Evolutionary conservation across 2,113 vertebrate species (phyloP).

Genomic region (Stegastes partitus): DNA sequence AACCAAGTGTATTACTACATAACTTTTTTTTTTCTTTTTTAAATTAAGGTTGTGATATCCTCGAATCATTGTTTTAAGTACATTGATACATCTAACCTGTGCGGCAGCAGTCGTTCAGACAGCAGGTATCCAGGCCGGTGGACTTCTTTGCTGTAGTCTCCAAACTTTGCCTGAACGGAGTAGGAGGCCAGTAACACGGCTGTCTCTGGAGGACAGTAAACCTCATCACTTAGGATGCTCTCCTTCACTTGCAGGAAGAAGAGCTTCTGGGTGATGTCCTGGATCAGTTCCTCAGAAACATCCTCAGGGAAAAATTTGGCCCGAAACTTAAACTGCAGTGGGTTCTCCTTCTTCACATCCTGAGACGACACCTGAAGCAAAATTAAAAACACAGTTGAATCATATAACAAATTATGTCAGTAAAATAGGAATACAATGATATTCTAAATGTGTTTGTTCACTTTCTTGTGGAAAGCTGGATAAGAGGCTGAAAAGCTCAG

Average conservation of each 20-base stretch:
- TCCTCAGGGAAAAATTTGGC: constrained; percentile 97
- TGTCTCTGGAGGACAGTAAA: constrained; percentile 97
- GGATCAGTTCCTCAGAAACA: constrained; percentile 94
- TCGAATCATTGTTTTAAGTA: neutral
- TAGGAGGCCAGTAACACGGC: constrained; percentile 97
- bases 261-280: constrained; percentile 96
- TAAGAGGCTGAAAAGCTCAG: neutral
- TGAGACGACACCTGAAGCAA: constrained; percentile 90
- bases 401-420: neutral
- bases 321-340: constrained; percentile 95
- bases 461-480: neutral
- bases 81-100: constrained; percentile 86
- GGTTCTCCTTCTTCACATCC: constrained; percentile 94
- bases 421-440: neutral
- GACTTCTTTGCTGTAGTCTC: constrained; percentile 91
- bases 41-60: too few relatives aligned
- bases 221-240: constrained; percentile 91
- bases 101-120: constrained; percentile 92
- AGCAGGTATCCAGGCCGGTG: constrained; percentile 92
- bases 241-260: constrained; percentile 99
- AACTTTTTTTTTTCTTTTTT: neutral
- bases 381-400: neutral
- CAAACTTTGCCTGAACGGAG: constrained; percentile 95
- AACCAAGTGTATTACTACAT: neutral
- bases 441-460: neutral